Evolutionary conservation across 2,113 vertebrate genomes (phyloP), one percentile per base, ranked within the genome.

Genomic region (Thymallus thymallus): DNA sequence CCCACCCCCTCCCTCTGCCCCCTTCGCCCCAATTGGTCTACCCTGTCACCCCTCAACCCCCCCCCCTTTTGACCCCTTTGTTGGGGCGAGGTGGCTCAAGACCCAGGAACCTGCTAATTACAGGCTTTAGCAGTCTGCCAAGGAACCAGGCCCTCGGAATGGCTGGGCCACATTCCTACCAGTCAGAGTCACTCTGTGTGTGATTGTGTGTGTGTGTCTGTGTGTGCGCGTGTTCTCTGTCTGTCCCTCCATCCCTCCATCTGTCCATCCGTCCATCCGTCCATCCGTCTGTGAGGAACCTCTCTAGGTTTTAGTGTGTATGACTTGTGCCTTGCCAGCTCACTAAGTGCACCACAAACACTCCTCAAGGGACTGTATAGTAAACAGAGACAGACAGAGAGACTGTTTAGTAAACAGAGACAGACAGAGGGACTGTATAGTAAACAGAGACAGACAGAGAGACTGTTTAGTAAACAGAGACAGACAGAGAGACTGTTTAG

Each of bases 61-160:
- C 75, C 80, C 78, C 82, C 81, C 75, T 83, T 72, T 41, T 90
- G 88, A 91, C 87, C 90, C 73, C 79, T 90, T 86, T 92, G 88
- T 91, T 86, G 76, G 74, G 66, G 74, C 63, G 55, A 86, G 78
- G 68, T 1, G 79, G 82, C 26, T 84, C 77, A 82, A 68, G 76
- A 76, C 82, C 79, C 82, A 87, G 79, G 79, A 89, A 83, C 66
- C 60, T 83, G 89, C 88, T 91, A 92, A 92, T 92, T 92, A 89
- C 82, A 85, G 87, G 87, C 80, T 83, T 89, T 86, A 89, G 78
- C 64, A 9, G 69, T 88, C 89, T 84, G 85, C 88, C 84, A 85
- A 82, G 68, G 48, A 82, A 84, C 83, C 24, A 13, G 30, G 29
- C 30, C 64, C 51, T 55, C 69, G 6, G 22, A 69, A 88, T 82